Evolutionary conservation across 1,140 invertebrate species (phyloP), one percentile per base, ranked within the genome.

Genomic region (Papilio glaucus): DNA sequence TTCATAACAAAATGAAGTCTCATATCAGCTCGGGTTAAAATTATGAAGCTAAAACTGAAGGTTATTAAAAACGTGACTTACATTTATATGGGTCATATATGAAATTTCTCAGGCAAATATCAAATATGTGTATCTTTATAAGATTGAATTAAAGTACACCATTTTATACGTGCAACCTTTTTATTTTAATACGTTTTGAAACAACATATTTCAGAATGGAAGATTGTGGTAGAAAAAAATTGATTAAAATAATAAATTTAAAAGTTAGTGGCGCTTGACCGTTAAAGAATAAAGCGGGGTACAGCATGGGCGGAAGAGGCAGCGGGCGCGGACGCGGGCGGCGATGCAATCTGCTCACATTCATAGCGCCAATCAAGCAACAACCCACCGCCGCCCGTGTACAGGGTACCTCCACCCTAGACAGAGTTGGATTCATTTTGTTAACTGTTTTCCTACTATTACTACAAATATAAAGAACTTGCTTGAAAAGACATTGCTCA

Each of bases 21-120:
- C 87, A 91, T 90, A 92, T 89, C 83, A 85, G 87, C 79, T 78
- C 75, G 86, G 84, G 87, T 88, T 91, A 85, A 93, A 92, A 91
- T 93, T 93, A 90, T 93, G 90, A 93, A 91, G 90, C 90, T 91
- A 91, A 91, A 93, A 90, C 90, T 90, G 89, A 87, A 88, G 85
- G 89, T 91, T 93, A 93, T 93, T 93, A 89, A 91, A 93, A 91
- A 93, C 90, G 90, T 93, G 90, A 90, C 89, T 88, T 90, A 91
- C 90, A 91, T 90, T 91, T 89, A 91, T 89, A 91, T 91, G 82
- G 88, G 82, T 83, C 84, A 82, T 84, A 78, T 85, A 86, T 83
- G 80, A 85, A 82, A 87, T 87, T 88, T 88, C 79, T 80, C 84
- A 85, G 72, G 79, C 79, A 84, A 75, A 83, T 80, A 82, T 83